phyloP scores from a whole-genome alignment of 2,113 vertebrate genomes.

The Tragelaphus strepsiceros region DNA sequence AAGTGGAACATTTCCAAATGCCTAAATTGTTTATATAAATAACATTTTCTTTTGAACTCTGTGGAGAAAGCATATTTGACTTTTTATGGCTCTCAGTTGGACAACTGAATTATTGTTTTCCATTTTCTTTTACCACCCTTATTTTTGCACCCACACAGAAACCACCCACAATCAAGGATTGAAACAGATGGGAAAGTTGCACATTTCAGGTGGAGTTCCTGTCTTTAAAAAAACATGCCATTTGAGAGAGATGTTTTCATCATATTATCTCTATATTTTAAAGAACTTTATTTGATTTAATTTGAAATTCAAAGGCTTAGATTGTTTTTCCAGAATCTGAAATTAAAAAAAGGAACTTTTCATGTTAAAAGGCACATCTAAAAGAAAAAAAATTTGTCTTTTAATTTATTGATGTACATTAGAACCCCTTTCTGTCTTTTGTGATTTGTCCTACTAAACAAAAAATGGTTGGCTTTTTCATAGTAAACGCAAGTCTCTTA shows the following conservation, averaged over 20 bases:
- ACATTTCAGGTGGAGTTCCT: conserved; percentile 16
- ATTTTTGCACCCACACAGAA: conserved; percentile 62
- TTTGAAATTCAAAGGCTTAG: conserved; percentile 16
- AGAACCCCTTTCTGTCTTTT: background rate
- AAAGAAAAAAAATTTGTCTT: background rate
- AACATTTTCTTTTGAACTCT: conserved; percentile 62
- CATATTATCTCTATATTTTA: background rate
- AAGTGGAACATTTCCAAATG: conserved; percentile 48
- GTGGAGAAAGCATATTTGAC: conserved; percentile 51
- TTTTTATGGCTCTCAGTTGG: conserved; percentile 67
- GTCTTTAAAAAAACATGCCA: background rate
- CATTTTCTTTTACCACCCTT: conserved; percentile 42
- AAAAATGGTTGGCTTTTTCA: background rate
- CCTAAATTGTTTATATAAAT: conserved; percentile 65
- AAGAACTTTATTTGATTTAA: background rate
- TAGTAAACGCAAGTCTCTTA: background rate
- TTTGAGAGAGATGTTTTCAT: background rate
- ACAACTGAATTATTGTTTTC: conserved; percentile 65
- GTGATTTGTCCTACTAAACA: background rate
- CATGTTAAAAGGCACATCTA: background rate
- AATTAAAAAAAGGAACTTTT: background rate
- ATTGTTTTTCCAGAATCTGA: background rate
- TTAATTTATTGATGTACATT: background rate
- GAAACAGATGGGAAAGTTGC: conserved; percentile 67
- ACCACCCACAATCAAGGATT: conserved; percentile 66